Evolutionary conservation across 1,140 invertebrate species (phyloP), one percentile per base, ranked within the genome.

Genomic region (Glossosoma conforme): DNA sequence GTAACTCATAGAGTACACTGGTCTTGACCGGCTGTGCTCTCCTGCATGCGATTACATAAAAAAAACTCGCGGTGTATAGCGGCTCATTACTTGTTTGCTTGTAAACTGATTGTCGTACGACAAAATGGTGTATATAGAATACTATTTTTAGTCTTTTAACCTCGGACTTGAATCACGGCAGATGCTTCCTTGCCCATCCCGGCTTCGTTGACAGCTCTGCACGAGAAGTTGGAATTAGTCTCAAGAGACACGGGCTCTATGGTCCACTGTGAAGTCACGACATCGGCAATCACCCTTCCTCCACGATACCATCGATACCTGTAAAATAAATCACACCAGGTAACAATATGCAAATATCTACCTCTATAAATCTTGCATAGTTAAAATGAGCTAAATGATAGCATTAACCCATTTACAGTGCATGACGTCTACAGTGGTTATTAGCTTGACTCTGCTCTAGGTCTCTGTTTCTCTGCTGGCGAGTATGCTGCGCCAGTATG

Each of bases 161-260:
- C 86, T 10, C 83, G 76, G 21, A 93, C 89, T 62, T 91, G 82
- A 54, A 94, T 82, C 60, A 78, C 77, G 14, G 82, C 78, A 13
- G 78, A 81, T 3, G 85, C 88, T 6, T 80, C 74, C 37, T 81
- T 77, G 2, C 90, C 89, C 53, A 83, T 80, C 0, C 91, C 91
- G 3, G 87, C 91, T 17, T 84, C 80, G 65, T 91, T 93, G 61
- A 81, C 78, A 0, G 89, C 89, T 46, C 84, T 77, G 62, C 92
- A 95, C 0, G 88, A 89, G 71, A 91, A 93, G 72, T 91, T 92
- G 55, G 87, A 85, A 33, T 86, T 77, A 20, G 86, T 87, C 63
- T 89, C 85, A 22, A 93, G 70, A 17, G 85, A 85, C 3, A 91
- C 87, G 0, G 86, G 84, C 37, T 86, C 81, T 40, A 93, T 86